These are phyloP conservation scores for Proteles cristata DNA, from an alignment of 2,113 vertebrate genomes.

Conservation along the genomic window DNA sequence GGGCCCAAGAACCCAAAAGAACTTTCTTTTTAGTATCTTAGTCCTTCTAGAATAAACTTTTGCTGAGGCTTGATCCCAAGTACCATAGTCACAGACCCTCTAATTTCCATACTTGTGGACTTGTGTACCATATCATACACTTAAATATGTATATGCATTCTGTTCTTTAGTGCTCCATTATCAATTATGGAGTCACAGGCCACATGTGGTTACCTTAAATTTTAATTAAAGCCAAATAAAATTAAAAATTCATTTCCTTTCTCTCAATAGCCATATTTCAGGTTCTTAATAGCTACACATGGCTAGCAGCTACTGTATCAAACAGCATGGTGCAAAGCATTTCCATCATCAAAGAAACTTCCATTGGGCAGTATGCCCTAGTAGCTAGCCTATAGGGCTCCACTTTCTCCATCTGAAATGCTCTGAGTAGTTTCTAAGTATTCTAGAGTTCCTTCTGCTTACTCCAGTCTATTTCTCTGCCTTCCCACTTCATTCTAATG, in stretches of 20 bases:
- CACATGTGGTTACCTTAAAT: neutral
- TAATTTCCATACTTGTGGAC: neutral
- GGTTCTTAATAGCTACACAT: neutral
- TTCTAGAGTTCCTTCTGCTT: neutral
- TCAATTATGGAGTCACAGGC: neutral
- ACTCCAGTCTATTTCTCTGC: neutral
- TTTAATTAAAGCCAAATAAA: conserved; percentile 9
- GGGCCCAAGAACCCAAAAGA: no score
- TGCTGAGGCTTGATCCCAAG: neutral
- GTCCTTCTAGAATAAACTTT: neutral
- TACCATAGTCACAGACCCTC: neutral
- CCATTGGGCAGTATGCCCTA: neutral
- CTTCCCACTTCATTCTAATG: neutral
- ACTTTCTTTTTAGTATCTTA: neutral
- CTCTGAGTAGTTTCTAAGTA: neutral
- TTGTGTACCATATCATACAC: neutral
- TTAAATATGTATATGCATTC: neutral
- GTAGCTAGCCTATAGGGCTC: accelerated
- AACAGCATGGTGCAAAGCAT: neutral
- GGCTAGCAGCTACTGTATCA: neutral
- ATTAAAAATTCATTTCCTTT: neutral
- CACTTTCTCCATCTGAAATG: neutral
- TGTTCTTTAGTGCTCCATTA: neutral
- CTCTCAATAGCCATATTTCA: neutral
- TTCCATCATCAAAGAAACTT: neutral